A percentile compares a stretch with the other conserved stretches of the same genome.
Evolutionary conservation across 2,888 invertebrate genomes (phyloP).

Genomic region (Melikaiella ostensackeni): DNA sequence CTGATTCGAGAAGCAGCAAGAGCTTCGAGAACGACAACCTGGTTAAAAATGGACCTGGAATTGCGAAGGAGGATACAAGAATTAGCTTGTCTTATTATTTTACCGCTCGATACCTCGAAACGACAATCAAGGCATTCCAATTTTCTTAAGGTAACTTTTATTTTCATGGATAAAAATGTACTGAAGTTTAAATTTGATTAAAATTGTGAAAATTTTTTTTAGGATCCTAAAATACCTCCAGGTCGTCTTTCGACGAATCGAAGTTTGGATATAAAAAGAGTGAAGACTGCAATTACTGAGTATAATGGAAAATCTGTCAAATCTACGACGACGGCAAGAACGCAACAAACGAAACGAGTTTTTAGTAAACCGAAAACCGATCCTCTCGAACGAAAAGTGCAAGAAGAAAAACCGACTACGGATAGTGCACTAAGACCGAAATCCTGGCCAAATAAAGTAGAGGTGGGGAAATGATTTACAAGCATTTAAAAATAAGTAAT

Average conservation of each 20-base stretch:
- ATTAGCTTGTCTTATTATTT: slow-evolving; percentile 79
- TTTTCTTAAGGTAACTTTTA: slow-evolving; percentile 65
- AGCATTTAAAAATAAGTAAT: too few species aligned
- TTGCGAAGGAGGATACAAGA: slow-evolving; percentile 83
- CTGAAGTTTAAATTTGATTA: not conserved
- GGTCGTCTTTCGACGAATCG: slow-evolving; percentile 68
- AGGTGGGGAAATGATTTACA: slow-evolving; percentile 60
- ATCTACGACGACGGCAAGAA: slow-evolving; percentile 56
- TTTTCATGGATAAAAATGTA: not conserved
- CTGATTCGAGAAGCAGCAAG: slow-evolving; percentile 84
- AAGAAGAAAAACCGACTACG: slow-evolving; percentile 65
- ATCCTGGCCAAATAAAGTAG: slow-evolving; percentile 75
- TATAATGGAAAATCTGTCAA: slow-evolving; percentile 71
- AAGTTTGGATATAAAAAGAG: slow-evolving; percentile 74
- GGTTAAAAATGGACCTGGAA: slow-evolving; percentile 82
- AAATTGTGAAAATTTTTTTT: slow-evolving; percentile 34
- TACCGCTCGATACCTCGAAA: slow-evolving; percentile 76
- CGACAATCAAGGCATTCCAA: slow-evolving; percentile 72
- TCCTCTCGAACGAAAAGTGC: slow-evolving; percentile 72
- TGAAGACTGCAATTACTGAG: slow-evolving; percentile 76
- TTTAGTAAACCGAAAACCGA: slow-evolving; percentile 73
- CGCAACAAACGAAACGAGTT: slow-evolving; percentile 61
- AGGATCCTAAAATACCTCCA: slow-evolving; percentile 68
- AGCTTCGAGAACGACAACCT: slow-evolving; percentile 82
- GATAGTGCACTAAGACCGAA: slow-evolving; percentile 67